These are phyloP conservation scores for Drusus annulatus DNA, from an alignment of 1,140 invertebrate species.

Conservation along the genomic window DNA sequence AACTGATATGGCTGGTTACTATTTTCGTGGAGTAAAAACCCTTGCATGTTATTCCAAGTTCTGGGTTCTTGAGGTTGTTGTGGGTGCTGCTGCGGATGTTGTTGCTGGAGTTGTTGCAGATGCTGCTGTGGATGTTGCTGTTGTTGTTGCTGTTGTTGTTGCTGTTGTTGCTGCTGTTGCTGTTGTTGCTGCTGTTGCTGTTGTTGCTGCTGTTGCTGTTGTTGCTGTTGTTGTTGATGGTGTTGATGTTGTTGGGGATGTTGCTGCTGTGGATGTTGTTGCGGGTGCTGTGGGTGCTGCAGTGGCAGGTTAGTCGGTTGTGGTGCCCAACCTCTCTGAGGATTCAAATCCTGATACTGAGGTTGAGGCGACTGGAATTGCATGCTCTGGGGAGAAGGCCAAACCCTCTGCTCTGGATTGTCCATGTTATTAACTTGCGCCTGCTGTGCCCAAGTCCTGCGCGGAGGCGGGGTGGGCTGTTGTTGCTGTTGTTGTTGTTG, in stretches of 20 bases:
- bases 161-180: no score
- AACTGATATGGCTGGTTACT: conserved; percentile 63
- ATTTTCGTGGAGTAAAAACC: conserved; percentile 64
- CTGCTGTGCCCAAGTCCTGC: conserved; percentile 82
- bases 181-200: no score
- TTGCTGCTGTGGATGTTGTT: no score
- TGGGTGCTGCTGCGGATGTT: conserved; percentile 40
- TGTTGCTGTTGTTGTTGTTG: conserved; percentile 60
- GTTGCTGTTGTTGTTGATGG: no score
- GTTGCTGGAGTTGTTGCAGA: conserved; percentile 44
- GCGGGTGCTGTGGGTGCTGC: conserved; percentile 45
- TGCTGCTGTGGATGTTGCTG: conserved; percentile 47
- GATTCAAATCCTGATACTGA: conserved; percentile 50
- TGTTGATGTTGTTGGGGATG: no score
- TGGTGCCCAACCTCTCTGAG: conserved; percentile 65
- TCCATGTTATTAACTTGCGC: conserved; percentile 71
- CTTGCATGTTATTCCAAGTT: conserved; percentile 65
- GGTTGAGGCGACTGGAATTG: conserved; percentile 51
- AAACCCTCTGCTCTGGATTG: conserved; percentile 66
- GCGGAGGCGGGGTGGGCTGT: conserved; percentile 74
- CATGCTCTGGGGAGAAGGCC: conserved; percentile 62
- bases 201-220: no score
- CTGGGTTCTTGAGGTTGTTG: conserved; percentile 50
- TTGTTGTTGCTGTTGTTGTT: no score
- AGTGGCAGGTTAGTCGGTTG: conserved; percentile 60